Evolutionary conservation across 2,888 invertebrate species (phyloP).

Genomic region (Cephus pygmeus): DNA sequence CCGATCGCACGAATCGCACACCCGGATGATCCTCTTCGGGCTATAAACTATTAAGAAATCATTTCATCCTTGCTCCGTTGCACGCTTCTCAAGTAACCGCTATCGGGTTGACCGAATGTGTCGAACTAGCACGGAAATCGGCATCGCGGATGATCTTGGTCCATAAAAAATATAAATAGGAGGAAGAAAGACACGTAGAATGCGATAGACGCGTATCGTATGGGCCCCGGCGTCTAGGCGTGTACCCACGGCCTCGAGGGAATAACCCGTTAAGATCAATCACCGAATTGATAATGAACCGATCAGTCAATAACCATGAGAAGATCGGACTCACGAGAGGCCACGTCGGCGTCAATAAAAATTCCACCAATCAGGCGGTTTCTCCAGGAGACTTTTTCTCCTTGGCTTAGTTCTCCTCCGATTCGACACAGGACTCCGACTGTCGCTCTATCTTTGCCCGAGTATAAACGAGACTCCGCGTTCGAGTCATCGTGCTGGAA

Average conservation of each 20-base stretch:
- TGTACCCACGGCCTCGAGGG: not conserved
- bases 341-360: not conserved
- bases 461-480: not conserved
- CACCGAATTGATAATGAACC: constrained; percentile 1
- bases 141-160: not conserved
- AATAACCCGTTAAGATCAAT: constrained; percentile 8
- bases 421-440: not conserved
- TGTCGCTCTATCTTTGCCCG: not conserved
- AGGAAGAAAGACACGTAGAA: not conserved
- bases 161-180: not conserved
- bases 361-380: not conserved
- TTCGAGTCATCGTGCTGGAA: not conserved
- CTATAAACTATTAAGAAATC: no score
- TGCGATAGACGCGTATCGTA: not conserved
- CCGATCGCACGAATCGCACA: not conserved
- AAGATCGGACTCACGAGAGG: not conserved
- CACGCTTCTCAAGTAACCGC: no score
- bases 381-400: not conserved
- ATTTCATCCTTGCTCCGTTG: no score
- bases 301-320: constrained; percentile 5
- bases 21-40: no score
- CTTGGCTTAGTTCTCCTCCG: not conserved
- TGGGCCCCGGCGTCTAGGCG: not conserved
- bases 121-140: no score
- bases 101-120: no score